Base-by-base conservation (phyloP, 2,888 invertebrate genomes). In the Polydrusus tereticollis region DNA sequence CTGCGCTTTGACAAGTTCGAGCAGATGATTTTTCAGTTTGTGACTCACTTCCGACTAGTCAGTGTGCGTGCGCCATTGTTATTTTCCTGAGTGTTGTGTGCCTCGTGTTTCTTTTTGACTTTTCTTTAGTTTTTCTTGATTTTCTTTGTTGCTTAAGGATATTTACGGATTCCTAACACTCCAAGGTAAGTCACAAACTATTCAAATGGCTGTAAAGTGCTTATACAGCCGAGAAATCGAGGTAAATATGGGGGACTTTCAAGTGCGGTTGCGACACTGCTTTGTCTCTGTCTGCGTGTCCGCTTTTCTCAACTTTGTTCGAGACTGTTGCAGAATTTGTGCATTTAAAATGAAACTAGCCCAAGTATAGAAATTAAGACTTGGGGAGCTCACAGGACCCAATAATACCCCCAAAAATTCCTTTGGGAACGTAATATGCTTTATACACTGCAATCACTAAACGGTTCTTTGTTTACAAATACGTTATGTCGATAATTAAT, bases 11-110 rank as follows among this genome's bases (percentile, higher is more conserved):
- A 41, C 59, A 41, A 21, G 41, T 43, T 14, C 16, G 14, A 21
- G 41, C 70, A 74, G 74, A 74, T 72, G 74, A 74, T 74, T 72
- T 58, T 68, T 67, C 67, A 71, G 66, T 74, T 74, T 71, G 66
- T 63, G 72, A 62, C 52, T 68, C 60, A 68, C 50, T 70, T 67
- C 62, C 59, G 70, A 50, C 69, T 72, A 74, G 74, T 74, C 59
- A 74, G 71, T 69, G 72, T 71, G 70, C 60, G 74, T 74, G 74
- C 71, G 71, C 55, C 69, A 62, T 73, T 47, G 52, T 74, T 64
- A 47, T 67, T 74, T 72, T 72, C 63, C 47, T 67, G 62, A 59
- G 73, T 69, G 72, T 72, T 71, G 67, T 69, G 73, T 69, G 68
- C 67, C 58, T 73, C 64, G 64, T 58, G 73, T 73, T 73, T 69